These are phyloP conservation scores for Dissostichus mawsoni DNA, from an alignment of 2,113 vertebrate species.

Conservation along the genomic window DNA sequence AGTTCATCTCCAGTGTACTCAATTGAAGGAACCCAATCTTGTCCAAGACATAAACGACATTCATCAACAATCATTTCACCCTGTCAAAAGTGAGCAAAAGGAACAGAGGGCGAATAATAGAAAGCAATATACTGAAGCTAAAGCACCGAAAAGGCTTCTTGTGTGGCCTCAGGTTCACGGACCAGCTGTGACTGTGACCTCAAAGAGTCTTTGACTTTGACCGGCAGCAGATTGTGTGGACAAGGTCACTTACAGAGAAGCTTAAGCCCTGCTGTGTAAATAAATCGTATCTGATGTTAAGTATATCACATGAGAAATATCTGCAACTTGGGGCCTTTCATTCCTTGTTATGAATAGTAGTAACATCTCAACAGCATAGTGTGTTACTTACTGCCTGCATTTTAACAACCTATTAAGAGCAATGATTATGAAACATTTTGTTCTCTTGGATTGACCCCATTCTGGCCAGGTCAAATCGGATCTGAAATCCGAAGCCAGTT, in stretches of 20 bases:
- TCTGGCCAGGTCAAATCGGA: conserved; percentile 4
- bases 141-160: conserved; percentile 46
- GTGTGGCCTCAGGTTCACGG: conserved; percentile 68
- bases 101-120: conserved; percentile 26
- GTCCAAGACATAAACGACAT: conserved; percentile 37
- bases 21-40: conserved; percentile 61
- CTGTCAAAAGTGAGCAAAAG: conserved; percentile 23
- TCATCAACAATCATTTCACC: conserved; percentile 33
- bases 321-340: conserved; percentile 12
- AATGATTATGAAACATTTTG: background rate
- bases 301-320: conserved; percentile 22
- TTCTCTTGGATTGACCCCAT: background rate
- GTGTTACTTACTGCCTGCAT: conserved; percentile 5
- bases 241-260: conserved; percentile 60
- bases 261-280: conserved; percentile 41
- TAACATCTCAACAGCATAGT: conserved; percentile 11
- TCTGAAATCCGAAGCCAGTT: no score
- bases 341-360: conserved; percentile 9
- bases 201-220: conserved; percentile 75
- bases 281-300: no score
- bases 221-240: conserved; percentile 58
- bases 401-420: background rate
- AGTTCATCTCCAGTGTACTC: conserved; percentile 61
- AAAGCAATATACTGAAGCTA: conserved; percentile 37
- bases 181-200: conserved; percentile 77